phyloP scores from a whole-genome alignment of 1,140 invertebrate species.

The Leptopilina clavipes region DNA sequence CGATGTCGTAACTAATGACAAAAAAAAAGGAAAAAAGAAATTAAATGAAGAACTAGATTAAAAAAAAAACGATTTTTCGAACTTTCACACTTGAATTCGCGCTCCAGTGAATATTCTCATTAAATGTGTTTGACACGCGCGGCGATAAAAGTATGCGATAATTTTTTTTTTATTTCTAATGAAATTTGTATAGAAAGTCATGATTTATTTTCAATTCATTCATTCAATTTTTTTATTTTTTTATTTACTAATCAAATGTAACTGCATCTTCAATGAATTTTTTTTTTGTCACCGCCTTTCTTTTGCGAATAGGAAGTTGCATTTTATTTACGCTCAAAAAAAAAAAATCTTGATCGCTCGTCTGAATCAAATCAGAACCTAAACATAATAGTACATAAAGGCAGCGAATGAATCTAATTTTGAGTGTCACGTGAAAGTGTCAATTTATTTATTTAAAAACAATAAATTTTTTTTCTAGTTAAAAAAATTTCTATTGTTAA shows the following conservation, averaged over 20 bases:
- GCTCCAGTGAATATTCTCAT: conserved; percentile 7
- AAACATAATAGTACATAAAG: background rate
- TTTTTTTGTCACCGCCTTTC: background rate
- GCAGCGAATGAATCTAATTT: background rate
- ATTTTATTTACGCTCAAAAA: background rate
- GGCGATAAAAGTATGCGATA: background rate
- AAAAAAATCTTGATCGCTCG: background rate
- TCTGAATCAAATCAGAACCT: conserved; percentile 3
- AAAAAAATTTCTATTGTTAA: background rate
- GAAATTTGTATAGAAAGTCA: background rate
- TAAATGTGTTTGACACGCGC: conserved; percentile 3
- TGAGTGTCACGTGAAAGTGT: conserved; percentile 9
- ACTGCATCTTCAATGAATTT: background rate
- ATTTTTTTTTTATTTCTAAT: background rate
- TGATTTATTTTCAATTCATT: background rate
- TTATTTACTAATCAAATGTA: background rate
- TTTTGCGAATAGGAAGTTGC: background rate
- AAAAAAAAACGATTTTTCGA: background rate
- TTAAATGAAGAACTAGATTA: background rate
- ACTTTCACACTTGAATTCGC: conserved; percentile 2
- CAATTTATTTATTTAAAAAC: background rate
- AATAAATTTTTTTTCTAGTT: background rate
- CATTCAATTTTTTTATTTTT: background rate
- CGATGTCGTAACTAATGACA: background rate
- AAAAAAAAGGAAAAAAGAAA: background rate